A percentile compares a stretch with the other conserved stretches of the same genome.
Evolutionary conservation across 2,113 vertebrate genomes (phyloP).

Genomic region (Sialia sialis): DNA sequence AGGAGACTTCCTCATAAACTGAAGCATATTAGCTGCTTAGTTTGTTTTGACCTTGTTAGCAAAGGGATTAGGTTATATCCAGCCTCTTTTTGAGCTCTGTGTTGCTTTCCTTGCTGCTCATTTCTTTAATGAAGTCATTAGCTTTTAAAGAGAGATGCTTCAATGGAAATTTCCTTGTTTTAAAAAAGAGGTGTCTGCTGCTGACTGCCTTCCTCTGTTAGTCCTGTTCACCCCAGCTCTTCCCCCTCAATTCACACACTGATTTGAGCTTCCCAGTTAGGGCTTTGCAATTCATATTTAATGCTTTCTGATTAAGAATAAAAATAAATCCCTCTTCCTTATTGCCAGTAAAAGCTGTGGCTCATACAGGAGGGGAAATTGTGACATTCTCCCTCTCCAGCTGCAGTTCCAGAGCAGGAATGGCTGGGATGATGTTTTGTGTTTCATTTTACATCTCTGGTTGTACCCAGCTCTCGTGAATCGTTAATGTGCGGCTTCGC

Average conservation of each 20-base stretch:
- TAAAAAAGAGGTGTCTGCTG: not conserved
- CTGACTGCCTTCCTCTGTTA: not conserved
- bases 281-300: not conserved
- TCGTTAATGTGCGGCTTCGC: accelerated
- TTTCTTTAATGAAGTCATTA: not conserved
- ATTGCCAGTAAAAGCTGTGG: not conserved
- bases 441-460: not conserved
- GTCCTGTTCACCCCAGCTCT: not conserved
- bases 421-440: not conserved
- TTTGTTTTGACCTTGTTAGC: conserved; percentile 53
- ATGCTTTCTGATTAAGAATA: not conserved
- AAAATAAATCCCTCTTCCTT: not conserved
- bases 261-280: not conserved
- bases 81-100: not conserved
- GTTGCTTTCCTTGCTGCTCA: not conserved
- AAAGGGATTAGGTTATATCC: not conserved
- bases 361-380: not conserved
- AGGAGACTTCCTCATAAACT: conserved; percentile 35
- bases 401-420: not conserved
- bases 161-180: not conserved
- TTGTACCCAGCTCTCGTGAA: not conserved
- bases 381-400: not conserved
- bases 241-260: not conserved
- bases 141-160: not conserved
- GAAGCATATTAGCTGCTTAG: conserved; percentile 6